Evolutionary conservation across 2,113 vertebrate species (phyloP), one percentile per base, ranked within the genome.

Genomic region (Elaphurus davidianus): DNA sequence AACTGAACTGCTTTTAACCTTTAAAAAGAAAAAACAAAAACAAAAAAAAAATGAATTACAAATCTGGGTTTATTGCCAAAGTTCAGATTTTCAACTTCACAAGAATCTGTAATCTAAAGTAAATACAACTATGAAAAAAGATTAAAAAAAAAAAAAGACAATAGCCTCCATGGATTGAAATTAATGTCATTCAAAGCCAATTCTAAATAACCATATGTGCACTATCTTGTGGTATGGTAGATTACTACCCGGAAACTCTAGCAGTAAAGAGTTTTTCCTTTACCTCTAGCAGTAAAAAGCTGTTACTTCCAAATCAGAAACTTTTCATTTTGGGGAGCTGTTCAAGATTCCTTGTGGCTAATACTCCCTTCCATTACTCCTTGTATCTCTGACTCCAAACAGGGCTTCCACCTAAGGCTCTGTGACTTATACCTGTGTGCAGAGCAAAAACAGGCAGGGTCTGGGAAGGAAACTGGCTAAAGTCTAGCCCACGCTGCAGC

Each of bases 1-100:
- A 96, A 95, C 64, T 96, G 67, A 97, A 27, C 14, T 76, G 27
- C 54, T 88, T 93, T 98, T 98, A 97, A 87, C 14, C 50, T 98
- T 98, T 96, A 50, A 76, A 86, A 95, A 64, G 30, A 94, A 94
- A 71, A 87, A 87, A 83, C 10, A 90, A 85, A 36, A 71, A n/a
- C 16, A n/a, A 67, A 9, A 76, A 91, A 50, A 50, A 50, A 94
- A 97, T 87, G 60, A 97, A 96, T 95, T 27, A 30, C n/a, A 81
- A 78, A 19, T 76, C 6, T 91, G 28, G 1, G 12, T 97, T 91
- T 57, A 12, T 62, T 92, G 91, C 67, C 84, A 94, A 97, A 92
- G 7, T 90, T 97, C 52, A 95, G 30, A 62, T 90, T 97, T 97
- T 96, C 36, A 45, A 16, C 52, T 96, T 97, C 47, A 55, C 14